A percentile compares a stretch with the other conserved stretches of the same genome.
These are phyloP conservation scores for Nomada lathburiana DNA, from an alignment of 2,888 invertebrate species.

Conservation along the genomic window DNA sequence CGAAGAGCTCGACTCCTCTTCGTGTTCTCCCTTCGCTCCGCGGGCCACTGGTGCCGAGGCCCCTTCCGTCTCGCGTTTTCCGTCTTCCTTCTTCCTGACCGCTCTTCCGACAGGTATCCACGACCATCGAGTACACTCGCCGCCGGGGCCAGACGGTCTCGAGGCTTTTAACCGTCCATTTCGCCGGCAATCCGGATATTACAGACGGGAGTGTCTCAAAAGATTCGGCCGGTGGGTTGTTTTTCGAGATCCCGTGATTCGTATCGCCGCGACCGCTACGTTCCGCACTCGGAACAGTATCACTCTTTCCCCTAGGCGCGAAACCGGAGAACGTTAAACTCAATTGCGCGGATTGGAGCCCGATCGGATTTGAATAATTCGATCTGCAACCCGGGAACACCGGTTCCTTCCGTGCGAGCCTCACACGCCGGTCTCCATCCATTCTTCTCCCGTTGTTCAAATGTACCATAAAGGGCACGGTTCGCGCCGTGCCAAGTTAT, in stretches of 20 bases:
- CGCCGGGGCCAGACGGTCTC: conserved; percentile 63
- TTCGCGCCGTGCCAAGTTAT: conserved; percentile 13
- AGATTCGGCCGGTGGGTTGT: conserved; percentile 49
- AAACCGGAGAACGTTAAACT: conserved; percentile 35
- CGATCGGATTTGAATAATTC: conserved; percentile 55
- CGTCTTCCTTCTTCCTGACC: conserved; percentile 46
- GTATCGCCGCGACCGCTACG: not conserved
- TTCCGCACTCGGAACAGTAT: conserved; percentile 3
- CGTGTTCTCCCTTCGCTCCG: conserved; percentile 46
- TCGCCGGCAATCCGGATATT: conserved; percentile 69
- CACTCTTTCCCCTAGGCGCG: conserved; percentile 26
- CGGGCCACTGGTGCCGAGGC: conserved; percentile 14
- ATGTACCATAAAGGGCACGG: not conserved
- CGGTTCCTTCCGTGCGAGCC: conserved; percentile 1
- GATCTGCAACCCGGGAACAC: conserved; percentile 14
- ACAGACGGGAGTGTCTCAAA: conserved; percentile 53
- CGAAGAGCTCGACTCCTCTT: conserved; percentile 61
- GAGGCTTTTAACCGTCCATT: conserved; percentile 71
- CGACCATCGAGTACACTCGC: conserved; percentile 53
- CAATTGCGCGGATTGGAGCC: conserved; percentile 33
- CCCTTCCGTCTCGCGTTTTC: conserved; percentile 33
- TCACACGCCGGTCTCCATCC: conserved; percentile 10
- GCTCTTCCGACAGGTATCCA: conserved; percentile 62
- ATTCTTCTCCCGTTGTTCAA: conserved; percentile 11
- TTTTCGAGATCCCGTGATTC: conserved; percentile 35